These are phyloP conservation scores for Maconellicoccus hirsutus DNA, from an alignment of 1,140 invertebrate species.

Conservation along the genomic window DNA sequence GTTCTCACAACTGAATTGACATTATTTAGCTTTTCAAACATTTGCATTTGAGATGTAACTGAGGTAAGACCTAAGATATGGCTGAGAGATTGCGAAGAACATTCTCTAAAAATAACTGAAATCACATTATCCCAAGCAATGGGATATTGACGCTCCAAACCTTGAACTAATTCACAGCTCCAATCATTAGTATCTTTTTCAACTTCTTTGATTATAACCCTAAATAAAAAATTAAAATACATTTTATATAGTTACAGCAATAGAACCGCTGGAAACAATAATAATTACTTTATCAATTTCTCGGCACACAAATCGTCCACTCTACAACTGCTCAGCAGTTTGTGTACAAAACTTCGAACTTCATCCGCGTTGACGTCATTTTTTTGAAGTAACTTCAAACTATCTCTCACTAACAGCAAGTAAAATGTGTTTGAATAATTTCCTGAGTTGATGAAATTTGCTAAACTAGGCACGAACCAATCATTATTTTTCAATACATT, in stretches of 20 bases:
- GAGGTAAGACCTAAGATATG: neutral
- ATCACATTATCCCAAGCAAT: neutral
- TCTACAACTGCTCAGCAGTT: neutral
- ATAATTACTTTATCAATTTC: neutral
- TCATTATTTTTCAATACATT: neutral
- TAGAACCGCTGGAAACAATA: neutral
- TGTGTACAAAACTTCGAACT: neutral
- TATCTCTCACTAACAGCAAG: neutral
- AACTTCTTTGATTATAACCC: neutral
- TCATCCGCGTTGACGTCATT: neutral
- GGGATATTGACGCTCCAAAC: neutral
- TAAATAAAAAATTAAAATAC: neutral
- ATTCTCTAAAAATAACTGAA: neutral
- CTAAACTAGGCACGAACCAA: neutral
- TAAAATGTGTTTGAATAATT: slow-evolving; percentile 1
- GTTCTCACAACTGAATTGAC: slow-evolving; percentile 45
- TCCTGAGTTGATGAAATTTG: neutral
- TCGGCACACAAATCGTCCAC: neutral
- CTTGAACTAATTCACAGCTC: neutral
- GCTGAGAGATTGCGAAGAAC: neutral
- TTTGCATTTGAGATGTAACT: slow-evolving; percentile 33
- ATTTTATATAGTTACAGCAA: neutral
- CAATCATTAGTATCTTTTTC: neutral
- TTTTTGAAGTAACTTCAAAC: neutral
- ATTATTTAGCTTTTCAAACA: slow-evolving; percentile 56